phyloP scores from a whole-genome alignment of 2,888 invertebrate species.

The Galeopsomyia nigrocyanea region DNA sequence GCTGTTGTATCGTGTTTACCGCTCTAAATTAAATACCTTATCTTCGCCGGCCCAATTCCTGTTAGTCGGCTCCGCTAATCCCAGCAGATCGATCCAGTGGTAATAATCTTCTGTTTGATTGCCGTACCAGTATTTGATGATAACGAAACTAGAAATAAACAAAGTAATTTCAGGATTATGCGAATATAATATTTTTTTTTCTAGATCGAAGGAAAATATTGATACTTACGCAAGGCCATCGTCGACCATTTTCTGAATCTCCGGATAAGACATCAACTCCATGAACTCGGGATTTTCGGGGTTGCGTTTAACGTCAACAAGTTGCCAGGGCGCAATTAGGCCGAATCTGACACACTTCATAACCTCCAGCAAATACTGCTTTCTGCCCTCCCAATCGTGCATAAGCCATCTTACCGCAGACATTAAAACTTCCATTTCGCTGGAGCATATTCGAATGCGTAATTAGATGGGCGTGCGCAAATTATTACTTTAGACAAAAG shows the following conservation, averaged over 20 bases:
- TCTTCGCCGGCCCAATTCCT: conserved; percentile 80
- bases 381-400: conserved; percentile 77
- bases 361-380: conserved; percentile 73
- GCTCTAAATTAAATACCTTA: conserved; percentile 58
- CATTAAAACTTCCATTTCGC: conserved; percentile 85
- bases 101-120: conserved; percentile 80
- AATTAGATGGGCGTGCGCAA: background rate
- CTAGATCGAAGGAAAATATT: conserved; percentile 15
- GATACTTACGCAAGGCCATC: conserved; percentile 82
- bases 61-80: conserved; percentile 78
- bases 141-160: conserved; percentile 75
- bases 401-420: conserved; percentile 85
- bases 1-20: conserved; percentile 20
- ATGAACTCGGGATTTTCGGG: conserved; percentile 81
- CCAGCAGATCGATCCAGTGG: conserved; percentile 79
- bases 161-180: background rate
- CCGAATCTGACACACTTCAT: conserved; percentile 83
- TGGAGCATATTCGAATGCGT: conserved; percentile 51
- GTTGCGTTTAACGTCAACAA: conserved; percentile 83
- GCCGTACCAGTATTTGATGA: conserved; percentile 83
- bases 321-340: conserved; percentile 83
- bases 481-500: background rate
- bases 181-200: background rate
- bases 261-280: conserved; percentile 76
- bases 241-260: conserved; percentile 83